Conservation (phyloP, 2,888 invertebrate genomes). For the Lapara coniferarum region DNA sequence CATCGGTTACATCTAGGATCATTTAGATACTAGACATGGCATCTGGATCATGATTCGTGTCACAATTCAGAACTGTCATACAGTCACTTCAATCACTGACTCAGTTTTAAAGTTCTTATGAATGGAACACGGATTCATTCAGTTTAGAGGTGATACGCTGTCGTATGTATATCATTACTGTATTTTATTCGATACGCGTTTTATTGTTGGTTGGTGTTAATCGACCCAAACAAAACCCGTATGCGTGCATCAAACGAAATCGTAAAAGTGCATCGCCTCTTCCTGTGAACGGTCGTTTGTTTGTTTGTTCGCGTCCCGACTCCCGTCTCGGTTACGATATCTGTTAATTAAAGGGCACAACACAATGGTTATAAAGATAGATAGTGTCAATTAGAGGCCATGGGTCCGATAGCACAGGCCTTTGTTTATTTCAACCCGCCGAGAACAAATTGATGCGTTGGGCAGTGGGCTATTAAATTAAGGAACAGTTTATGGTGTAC, state of each 20-base stretch:
- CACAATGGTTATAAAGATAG: slow-evolving; percentile 64
- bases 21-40: too few relatives aligned
- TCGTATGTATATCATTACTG: neutral
- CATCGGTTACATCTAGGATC: too few relatives aligned
- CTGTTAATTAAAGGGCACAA: slow-evolving; percentile 70
- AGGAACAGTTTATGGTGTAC: slow-evolving; percentile 52
- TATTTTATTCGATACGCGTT: slow-evolving; percentile 12
- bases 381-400: slow-evolving; percentile 71
- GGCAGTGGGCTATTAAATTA: slow-evolving; percentile 58
- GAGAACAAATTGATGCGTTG: slow-evolving; percentile 60
- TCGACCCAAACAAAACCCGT: slow-evolving; percentile 10
- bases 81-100: too few relatives aligned
- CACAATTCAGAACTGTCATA: too few relatives aligned
- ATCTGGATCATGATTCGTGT: too few relatives aligned
- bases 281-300: slow-evolving; percentile 51
- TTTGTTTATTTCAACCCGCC: slow-evolving; percentile 56
- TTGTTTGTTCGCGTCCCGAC: slow-evolving; percentile 57
- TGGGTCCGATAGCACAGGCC: slow-evolving; percentile 44
- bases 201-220: slow-evolving; percentile 15
- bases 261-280: slow-evolving; percentile 44
- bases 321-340: slow-evolving; percentile 53
- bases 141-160: neutral
- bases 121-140: neutral
- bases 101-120: neutral
- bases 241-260: slow-evolving; percentile 29